These are phyloP conservation scores for Vespertilio murinus DNA, from an alignment of 2,797 vertebrate species.

Conservation along the genomic window DNA sequence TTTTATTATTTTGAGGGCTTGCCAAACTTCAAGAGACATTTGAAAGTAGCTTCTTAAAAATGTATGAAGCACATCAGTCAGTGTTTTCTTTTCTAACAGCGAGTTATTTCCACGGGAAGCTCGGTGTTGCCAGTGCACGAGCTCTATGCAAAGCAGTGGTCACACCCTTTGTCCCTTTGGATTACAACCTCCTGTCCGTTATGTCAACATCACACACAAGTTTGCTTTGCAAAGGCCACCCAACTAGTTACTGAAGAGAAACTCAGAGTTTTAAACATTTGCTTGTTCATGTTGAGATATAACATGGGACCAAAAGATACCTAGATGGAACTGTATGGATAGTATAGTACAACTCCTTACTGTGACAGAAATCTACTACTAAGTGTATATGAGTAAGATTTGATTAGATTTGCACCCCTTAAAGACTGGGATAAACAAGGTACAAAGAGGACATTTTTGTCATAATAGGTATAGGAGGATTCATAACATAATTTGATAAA, in stretches of 20 bases:
- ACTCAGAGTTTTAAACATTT: not conserved
- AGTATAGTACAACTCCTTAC: not conserved
- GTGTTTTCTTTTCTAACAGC: not conserved
- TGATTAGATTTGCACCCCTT: not conserved
- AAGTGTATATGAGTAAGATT: not conserved
- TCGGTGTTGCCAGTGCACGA: not conserved
- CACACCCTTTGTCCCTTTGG: not conserved
- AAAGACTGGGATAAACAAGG: not conserved
- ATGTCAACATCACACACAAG: not conserved
- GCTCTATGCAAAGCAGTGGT: not conserved
- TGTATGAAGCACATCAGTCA: not conserved
- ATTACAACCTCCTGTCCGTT: not conserved
- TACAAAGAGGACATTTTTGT: not conserved
- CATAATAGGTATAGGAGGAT: not conserved
- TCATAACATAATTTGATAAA: not conserved
- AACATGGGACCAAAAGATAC: not conserved
- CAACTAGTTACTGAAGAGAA: not conserved
- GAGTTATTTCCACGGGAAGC: not conserved
- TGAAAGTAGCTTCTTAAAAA: not conserved
- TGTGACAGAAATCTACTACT: not conserved
- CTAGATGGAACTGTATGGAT: not conserved
- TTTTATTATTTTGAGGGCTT: conserved; percentile 20
- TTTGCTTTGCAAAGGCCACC: not conserved
- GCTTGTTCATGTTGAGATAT: not conserved
- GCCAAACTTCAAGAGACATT: not conserved